These are phyloP conservation scores for Alviniconcha marisindica DNA, from an alignment of 1,140 invertebrate species.

Conservation along the genomic window DNA sequence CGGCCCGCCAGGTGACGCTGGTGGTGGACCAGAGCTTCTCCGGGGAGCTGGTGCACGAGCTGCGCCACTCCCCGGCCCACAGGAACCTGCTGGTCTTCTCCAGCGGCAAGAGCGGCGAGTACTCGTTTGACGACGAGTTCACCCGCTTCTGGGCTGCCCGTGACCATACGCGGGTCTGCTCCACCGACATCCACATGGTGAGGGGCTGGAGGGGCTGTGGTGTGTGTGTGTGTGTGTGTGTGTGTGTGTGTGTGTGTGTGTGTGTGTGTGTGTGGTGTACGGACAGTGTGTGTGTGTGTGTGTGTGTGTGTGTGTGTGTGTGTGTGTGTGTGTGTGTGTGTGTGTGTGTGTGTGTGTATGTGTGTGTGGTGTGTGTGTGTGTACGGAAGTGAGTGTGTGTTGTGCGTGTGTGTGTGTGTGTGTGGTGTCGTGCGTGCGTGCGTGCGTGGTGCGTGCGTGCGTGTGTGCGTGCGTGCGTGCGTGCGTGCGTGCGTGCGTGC, in stretches of 20 bases:
- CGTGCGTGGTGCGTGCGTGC: too few species aligned
- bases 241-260: too few species aligned
- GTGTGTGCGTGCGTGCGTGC: too few species aligned
- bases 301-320: not conserved
- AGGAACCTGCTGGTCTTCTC: slow-evolving; percentile 75
- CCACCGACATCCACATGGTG: slow-evolving; percentile 75
- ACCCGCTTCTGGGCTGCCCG: slow-evolving; percentile 74
- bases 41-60: slow-evolving; percentile 73
- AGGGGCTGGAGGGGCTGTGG: too few species aligned
- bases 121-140: slow-evolving; percentile 74
- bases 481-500: too few species aligned
- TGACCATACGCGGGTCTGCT: slow-evolving; percentile 72
- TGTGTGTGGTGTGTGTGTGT: too few species aligned
- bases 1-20: slow-evolving; percentile 77
- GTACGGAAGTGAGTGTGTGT: too few species aligned
- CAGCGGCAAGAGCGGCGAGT: slow-evolving; percentile 72
- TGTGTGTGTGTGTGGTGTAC: too few species aligned
- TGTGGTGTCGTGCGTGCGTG: too few species aligned
- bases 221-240: too few species aligned
- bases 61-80: slow-evolving; percentile 69
- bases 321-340: not conserved
- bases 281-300: not conserved
- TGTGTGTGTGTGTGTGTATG: too few species aligned
- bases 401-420: too few species aligned
- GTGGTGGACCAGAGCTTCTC: slow-evolving; percentile 78